Evolutionary conservation across 2,113 vertebrate genomes (phyloP), one percentile per base, ranked within the genome.

Genomic region (Prietella phreatophila): DNA sequence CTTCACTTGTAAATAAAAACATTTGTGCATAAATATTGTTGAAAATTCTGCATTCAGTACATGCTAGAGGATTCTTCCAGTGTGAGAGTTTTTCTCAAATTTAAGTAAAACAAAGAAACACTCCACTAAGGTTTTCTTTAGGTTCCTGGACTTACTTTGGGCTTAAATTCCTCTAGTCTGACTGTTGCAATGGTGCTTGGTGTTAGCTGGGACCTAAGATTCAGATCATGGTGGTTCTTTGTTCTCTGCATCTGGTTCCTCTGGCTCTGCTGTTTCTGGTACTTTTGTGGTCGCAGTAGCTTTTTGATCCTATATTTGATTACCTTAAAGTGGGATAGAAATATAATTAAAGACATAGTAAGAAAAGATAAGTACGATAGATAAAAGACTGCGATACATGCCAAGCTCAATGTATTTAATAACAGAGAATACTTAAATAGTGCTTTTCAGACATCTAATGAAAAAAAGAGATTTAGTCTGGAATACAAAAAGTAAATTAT

Each of bases 151-250:
- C 89, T 91, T 94, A 99, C 98, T 96, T 97, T 97, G 76, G 96
- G 94, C 92, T 97, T 97, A 83, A 96, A 94, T 83, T 99, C 97
- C 92, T 98, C 97, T 67, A 98, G 93, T 88, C 96, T 95, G 90
- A 99, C 95, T 0, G 97, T 99, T 82, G 97, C 96, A 0, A 99
- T 96, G 82, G 96, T 96, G 87, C 95, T 96, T 0, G 94, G 27
- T n/a, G 83, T 36, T 25, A 88, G 85, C 73, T 90, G 87, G 33
- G 89, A 30, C n/a, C 27, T 81, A 82, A 87, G 65, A 67, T 87
- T 91, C 83, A 86, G 87, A 27, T 91, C 90, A 60, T 78, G 50
- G 20, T 67, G 87, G 85, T 89, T 91, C 80, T 86, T 88, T 67
- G 84, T 85, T 84, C 87, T 84, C 60, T 85, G 85, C 83, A 96